Percentiles rank a stretch among this genome's conserved stretches.
These are phyloP conservation scores for Ptychodera flava DNA, from an alignment of 35 echinoderm and acorn worm genomes.

Conservation along the genomic window DNA sequence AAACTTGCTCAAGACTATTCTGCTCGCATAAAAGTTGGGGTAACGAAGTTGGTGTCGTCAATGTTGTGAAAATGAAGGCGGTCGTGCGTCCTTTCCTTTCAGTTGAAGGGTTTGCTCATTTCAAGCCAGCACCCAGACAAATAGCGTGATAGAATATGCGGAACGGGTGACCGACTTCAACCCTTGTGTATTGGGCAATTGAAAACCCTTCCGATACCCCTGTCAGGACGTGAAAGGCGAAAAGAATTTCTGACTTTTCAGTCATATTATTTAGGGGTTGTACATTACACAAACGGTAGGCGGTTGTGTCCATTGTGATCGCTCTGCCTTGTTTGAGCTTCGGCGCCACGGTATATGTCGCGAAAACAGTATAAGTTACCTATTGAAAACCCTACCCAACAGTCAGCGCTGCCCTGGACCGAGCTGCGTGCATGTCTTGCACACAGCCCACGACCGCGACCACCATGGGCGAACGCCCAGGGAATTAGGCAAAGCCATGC, in stretches of 20 bases:
- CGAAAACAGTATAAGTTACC: background rate
- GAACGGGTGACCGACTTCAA: background rate
- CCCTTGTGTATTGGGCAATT: background rate
- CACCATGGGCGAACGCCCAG: background rate
- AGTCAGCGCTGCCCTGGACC: background rate
- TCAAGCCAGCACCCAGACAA: too few species aligned
- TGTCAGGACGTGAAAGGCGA: background rate
- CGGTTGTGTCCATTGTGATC: background rate
- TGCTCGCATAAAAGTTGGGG: too few species aligned
- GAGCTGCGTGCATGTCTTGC: background rate
- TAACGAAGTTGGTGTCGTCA: too few species aligned
- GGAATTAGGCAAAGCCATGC: background rate
- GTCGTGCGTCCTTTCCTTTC: too few species aligned
- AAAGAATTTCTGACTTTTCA: background rate
- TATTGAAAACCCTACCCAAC: background rate
- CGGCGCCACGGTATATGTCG: background rate
- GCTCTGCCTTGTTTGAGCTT: background rate
- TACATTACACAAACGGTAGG: background rate
- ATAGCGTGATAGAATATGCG: background rate
- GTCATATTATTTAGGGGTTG: background rate
- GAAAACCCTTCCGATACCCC: background rate
- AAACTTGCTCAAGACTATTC: too few species aligned
- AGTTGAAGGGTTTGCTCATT: too few species aligned
- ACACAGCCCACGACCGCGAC: too few species aligned
- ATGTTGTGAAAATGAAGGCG: too few species aligned